Base-by-base conservation (phyloP, 2,888 invertebrate species). In the Spisula subtruncata region DNA sequence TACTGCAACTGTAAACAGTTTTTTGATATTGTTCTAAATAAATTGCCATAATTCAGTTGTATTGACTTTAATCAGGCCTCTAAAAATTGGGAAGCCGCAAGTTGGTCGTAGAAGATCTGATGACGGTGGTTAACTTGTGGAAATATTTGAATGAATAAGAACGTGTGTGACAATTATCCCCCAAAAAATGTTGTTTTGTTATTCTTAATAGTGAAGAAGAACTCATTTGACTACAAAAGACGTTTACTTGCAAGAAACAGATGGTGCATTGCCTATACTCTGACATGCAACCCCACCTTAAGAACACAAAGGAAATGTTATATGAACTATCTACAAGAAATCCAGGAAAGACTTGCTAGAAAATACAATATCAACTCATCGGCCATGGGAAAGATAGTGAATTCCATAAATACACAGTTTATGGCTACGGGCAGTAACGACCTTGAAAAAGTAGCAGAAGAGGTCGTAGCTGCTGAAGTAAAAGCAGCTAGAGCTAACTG, bases 261-360 rank as follows among this genome's bases (percentile, higher is more conserved):
- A 46, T 93, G 93, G 93, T 81, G 81, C 46, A 35, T 92, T 16
- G 29, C 89, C 25, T 91, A 88, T 66, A 89, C 92, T 25, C 51
- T 93, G 20, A 87, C 90, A 80, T 81, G 87, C 46, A 93, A 93
- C 66, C 93, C 93, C 16, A 29, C 81, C 14, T 25, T 93, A 18
- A 84, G 92, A 12, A 32, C 88, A n/a, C 56, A 83, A 41, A 79
- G 93, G 35, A 93, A 92, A 87, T 48, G 41, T 10, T 87, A 92
- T 41, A 85, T 92, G 16, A 48, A 29, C 10, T 89, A 89, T 41
- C 85, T 92, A 66, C 84, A 85, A 20, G 86, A 87, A 66, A 82
- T 92, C 81, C 81, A 90, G 29, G 86, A 86, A 51, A 51, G 92
- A 16, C 51, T 90, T 5, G 82, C 86, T 18, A 89, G 71, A 46